Evolutionary conservation across 1,140 invertebrate species (phyloP).

Genomic region (Drosophila virilis): DNA sequence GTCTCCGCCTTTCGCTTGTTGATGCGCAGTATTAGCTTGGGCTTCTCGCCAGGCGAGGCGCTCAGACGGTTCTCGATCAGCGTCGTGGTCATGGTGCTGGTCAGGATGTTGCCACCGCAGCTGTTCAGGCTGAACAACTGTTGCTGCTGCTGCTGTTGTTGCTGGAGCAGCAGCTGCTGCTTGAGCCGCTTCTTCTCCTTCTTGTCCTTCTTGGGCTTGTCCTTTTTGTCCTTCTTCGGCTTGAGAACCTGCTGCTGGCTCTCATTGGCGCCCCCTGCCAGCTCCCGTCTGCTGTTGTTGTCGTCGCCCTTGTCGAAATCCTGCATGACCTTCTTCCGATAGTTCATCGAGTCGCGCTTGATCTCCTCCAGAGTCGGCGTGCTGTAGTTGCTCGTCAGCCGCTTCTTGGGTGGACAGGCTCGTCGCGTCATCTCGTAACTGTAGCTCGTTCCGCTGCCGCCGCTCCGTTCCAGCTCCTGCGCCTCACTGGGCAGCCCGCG

Average conservation of each 20-base stretch:
- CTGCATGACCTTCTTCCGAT: constrained; percentile 91
- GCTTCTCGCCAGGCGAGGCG: constrained; percentile 82
- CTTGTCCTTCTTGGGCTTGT: constrained; percentile 86
- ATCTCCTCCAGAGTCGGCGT: constrained; percentile 91
- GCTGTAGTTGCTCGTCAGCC: constrained; percentile 87
- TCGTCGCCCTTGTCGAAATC: constrained; percentile 90
- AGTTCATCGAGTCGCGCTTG: constrained; percentile 94
- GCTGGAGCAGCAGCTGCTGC: constrained; percentile 37
- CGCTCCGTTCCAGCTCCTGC: constrained; percentile 72
- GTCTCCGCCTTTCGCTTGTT: constrained; percentile 84
- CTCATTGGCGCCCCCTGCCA: constrained; percentile 15
- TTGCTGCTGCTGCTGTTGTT: constrained; percentile 29
- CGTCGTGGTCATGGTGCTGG: constrained; percentile 70
- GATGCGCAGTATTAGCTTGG: constrained; percentile 88
- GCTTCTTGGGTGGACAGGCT: constrained; percentile 91
- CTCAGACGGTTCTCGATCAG: constrained; percentile 84
- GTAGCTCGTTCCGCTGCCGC: constrained; percentile 49
- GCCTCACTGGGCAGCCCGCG: constrained; percentile 86
- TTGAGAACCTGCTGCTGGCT: constrained; percentile 30
- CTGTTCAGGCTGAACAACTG: constrained; percentile 37
- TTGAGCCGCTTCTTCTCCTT: constrained; percentile 88
- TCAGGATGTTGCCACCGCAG: constrained; percentile 20
- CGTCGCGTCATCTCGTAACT: constrained; percentile 84
- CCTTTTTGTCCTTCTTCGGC: constrained; percentile 83
- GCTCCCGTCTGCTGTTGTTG: constrained; percentile 75